Evolutionary conservation across 2,797 vertebrate genomes (phyloP).

Genomic region (Melanotaenia trifasciata): DNA sequence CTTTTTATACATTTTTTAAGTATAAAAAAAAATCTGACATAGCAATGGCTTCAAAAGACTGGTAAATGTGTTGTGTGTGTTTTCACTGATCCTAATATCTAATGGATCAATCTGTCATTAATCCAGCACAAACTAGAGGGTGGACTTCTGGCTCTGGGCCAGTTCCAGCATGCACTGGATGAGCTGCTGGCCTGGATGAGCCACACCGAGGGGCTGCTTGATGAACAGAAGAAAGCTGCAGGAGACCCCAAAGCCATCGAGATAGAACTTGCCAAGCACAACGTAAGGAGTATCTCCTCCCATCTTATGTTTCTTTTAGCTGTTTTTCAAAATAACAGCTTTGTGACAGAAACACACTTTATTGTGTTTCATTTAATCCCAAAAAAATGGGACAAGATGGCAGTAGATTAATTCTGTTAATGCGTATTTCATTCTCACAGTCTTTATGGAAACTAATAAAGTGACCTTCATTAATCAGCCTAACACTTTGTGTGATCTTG

Average conservation of each 20-base stretch:
- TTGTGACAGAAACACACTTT: not conserved
- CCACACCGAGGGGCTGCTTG: slow-evolving; percentile 93
- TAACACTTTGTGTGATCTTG: not conserved
- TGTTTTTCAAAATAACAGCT: slow-evolving; percentile 3
- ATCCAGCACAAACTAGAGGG: slow-evolving; percentile 96
- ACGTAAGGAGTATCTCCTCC: slow-evolving; percentile 85
- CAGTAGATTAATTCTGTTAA: not conserved
- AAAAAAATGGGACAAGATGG: not conserved
- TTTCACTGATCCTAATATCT: slow-evolving; percentile 27
- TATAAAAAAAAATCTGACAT: not conserved
- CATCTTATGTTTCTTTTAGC: not conserved
- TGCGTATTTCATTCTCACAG: not conserved
- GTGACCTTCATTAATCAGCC: not conserved
- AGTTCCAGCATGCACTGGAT: slow-evolving; percentile 97
- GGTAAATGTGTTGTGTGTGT: slow-evolving; percentile 24
- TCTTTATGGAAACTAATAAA: not conserved
- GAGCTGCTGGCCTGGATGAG: slow-evolving; percentile 96
- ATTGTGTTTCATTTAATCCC: not conserved
- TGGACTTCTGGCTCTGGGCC: slow-evolving; percentile 94
- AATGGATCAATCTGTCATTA: slow-evolving; percentile 66
- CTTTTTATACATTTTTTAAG: not conserved
- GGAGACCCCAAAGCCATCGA: slow-evolving; percentile 98
- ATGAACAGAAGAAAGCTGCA: slow-evolving; percentile 92
- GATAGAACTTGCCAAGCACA: slow-evolving; percentile 98
- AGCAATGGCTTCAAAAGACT: slow-evolving; percentile 6